These are phyloP conservation scores for Megaceryle alcyon DNA, from an alignment of 2,797 vertebrate species.

Conservation along the genomic window DNA sequence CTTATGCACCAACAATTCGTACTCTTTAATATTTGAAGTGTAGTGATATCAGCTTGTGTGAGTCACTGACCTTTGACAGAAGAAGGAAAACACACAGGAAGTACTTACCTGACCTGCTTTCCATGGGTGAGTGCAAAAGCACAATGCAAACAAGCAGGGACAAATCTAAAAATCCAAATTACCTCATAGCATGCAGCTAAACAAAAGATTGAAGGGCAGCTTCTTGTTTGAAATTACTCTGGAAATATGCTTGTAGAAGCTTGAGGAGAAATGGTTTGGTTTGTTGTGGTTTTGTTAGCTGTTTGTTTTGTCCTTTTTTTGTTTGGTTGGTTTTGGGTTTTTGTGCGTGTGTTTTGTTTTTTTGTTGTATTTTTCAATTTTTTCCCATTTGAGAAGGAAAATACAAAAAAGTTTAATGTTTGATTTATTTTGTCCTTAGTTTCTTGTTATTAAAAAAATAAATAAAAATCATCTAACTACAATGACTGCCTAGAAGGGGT, in stretches of 20 bases:
- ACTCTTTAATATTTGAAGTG: neutral
- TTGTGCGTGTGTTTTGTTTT: neutral
- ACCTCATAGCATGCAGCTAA: neutral
- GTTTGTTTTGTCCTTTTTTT: neutral
- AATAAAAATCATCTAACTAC: neutral
- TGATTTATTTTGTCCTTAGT: neutral
- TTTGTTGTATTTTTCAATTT: neutral
- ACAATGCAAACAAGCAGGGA: slow-evolving; percentile 7
- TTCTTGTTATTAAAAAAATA: neutral
- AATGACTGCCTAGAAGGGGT: neutral
- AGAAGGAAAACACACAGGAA: slow-evolving; percentile 3
- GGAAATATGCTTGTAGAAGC: neutral
- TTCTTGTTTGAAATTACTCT: neutral
- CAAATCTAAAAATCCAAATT: slow-evolving; percentile 22
- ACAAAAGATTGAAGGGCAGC: neutral
- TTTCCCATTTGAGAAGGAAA: neutral
- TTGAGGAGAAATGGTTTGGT: neutral
- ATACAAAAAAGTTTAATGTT: neutral
- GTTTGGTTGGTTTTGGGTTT: neutral
- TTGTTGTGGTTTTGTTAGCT: too few species aligned
- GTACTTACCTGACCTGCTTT: slow-evolving; percentile 17
- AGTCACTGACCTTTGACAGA: neutral
- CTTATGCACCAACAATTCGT: neutral
- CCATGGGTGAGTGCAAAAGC: neutral
- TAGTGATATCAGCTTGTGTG: neutral